Base-by-base conservation (phyloP, 2,888 invertebrate genomes). In the Sycophila texana region DNA sequence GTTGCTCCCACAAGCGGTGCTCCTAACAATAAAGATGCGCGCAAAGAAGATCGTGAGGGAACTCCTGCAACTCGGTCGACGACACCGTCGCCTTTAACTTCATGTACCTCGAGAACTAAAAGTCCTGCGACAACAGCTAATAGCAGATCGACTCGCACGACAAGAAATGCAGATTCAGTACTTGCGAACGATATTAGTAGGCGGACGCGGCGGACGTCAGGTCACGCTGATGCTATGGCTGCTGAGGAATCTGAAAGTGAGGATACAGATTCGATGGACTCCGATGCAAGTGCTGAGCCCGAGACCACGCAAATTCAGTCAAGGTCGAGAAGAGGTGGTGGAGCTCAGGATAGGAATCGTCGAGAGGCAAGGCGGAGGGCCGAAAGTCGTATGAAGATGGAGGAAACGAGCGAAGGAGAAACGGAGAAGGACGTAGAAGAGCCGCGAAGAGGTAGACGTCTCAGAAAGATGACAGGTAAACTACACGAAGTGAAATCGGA, bases 41-140 rank as follows among this genome's bases (percentile, higher is more conserved):
- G 86, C 5, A 87, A 86, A 66, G 84, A 85, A 0, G 82, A 74
- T 20, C 85, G 86, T 7, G 86, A 88, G 0, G 84, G 84, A 13
- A 86, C 86, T n/a, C 82, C 83, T 79, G 92, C 92, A 0, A 92
- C 92, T 0, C 91, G 94, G 67, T 94, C 94, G 0, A 93, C 93
- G 0, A 94, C 94, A 0, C 94, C 94, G 0, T 92, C 93, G 0
- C 94, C 94, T 58, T 91, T 93, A 13, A 93, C 93, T 2, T 93
- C 94, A 71, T 91, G 94, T 16, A 92, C 93, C 2, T 93, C 94
- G 72, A 91, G 94, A 66, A 94, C 94, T 1, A 94, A 94, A 83
- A 93, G 94, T 67, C 94, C 94, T 10, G 94, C 93, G 0, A 92
- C 93, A 0, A 92, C 93, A 0, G 91, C 91, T 1, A 90, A 91